phyloP scores from a whole-genome alignment of 2,113 vertebrate species.

The Gallinago paraguaiae region DNA sequence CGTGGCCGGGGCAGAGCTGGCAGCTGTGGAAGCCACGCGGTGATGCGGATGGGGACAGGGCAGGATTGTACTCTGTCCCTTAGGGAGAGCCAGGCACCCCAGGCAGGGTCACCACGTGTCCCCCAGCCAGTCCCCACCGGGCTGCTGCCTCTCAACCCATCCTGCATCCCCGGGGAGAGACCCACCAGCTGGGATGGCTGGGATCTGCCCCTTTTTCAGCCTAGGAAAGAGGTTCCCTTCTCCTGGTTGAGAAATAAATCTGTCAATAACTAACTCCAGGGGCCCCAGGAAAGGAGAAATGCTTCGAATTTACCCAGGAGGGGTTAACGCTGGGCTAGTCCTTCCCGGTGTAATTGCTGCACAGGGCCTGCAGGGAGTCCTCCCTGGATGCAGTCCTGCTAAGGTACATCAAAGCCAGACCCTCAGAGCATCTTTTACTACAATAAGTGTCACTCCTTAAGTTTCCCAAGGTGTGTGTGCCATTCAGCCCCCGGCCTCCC shows the following conservation, averaged over 20 bases:
- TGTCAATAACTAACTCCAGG: not conserved
- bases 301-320: not conserved
- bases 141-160: not conserved
- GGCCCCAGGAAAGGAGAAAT: not conserved
- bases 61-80: rapidly evolving
- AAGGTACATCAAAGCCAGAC: not conserved
- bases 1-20: rapidly evolving
- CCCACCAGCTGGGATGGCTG: not conserved
- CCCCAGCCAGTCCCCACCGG: not conserved
- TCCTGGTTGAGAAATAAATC: not conserved
- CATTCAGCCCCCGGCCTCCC: not conserved
- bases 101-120: not conserved
- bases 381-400: not conserved
- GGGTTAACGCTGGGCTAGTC: not conserved
- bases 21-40: not conserved
- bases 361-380: not conserved
- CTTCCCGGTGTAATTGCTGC: not conserved
- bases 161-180: not conserved
- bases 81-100: not conserved
- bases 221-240: not conserved
- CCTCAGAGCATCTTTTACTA: not conserved
- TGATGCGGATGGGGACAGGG: rapidly evolving
- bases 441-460: not conserved
- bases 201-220: not conserved
- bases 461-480: not conserved